Base-by-base conservation (phyloP, 1,140 invertebrate genomes). In the Drosophila paulistorum region DNA sequence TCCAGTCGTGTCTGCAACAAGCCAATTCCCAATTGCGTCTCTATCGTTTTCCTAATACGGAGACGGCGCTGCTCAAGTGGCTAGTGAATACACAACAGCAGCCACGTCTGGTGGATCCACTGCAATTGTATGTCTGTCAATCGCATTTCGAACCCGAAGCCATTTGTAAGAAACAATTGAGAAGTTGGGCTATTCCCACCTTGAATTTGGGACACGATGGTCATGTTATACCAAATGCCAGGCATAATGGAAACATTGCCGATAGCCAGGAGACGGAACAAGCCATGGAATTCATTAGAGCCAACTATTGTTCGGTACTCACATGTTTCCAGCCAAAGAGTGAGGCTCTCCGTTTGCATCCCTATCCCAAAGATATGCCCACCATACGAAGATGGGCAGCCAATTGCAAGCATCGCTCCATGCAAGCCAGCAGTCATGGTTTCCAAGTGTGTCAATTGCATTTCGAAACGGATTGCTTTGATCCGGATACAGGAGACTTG, bases 151-250 rank as follows among this genome's bases (percentile, higher is more conserved):
- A 89, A 37, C 17, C 73, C 1, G 83, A 86, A n/a, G 86, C 81
- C n/a, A 82, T 87, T n/a, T 70, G 69, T 17, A 76, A 80, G 23
- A 77, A 82, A 51, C 81, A 91, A 35, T 68, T 91, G 1, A 77
- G 77, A 11, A 77, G 70, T 57, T 84, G 87, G 70, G 90, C 90
- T 0, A 75, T 89, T 55, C 90, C 90, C 11, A 91, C 90, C 0
- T 20, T 91, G 11, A 79, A 83, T 39, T 62, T 91, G 13, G 90
- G 90, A 0, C 90, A 91, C 39, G 59, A 91, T 6, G 83, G 67
- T 0, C 64, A 77, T 30, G 51, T 82, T 7, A 81, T 87, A 23
- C 80, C 73, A 0, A 87, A 90, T 73, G 84, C 84, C 45, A 67
- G 39, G 45, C 84, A 87, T 39, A 80, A 77, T 23, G 83, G 84